phyloP scores from a whole-genome alignment of 2,888 invertebrate genomes.

The Druceiella hillmani region DNA sequence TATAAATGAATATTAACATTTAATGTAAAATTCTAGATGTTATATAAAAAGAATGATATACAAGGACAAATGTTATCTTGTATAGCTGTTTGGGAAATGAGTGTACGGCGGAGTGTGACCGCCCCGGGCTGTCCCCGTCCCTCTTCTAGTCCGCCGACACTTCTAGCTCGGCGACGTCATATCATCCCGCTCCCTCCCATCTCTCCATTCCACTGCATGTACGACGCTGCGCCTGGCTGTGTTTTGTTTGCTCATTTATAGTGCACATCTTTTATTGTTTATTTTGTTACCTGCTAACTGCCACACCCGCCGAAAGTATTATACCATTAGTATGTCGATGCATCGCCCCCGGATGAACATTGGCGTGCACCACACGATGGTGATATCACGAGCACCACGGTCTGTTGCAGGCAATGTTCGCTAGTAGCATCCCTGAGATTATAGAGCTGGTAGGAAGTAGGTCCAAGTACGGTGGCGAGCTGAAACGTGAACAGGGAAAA shows the following conservation, averaged over 20 bases:
- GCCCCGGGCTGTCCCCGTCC: constrained; percentile 12
- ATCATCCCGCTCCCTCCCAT: constrained; percentile 41
- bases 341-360: constrained; percentile 47
- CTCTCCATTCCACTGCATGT: constrained; percentile 40
- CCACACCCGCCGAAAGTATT: no score
- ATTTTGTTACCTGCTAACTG: no score
- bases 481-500: constrained; percentile 99
- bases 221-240: constrained; percentile 47
- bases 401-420: constrained; percentile 98
- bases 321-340: no score
- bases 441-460: constrained; percentile 99
- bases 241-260: constrained; percentile 54
- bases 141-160: constrained; percentile 34
- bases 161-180: constrained; percentile 31
- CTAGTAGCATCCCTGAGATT: constrained; percentile 99
- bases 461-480: constrained; percentile 99
- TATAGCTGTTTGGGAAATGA: no score
- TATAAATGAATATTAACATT: no score
- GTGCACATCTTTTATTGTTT: constrained; percentile 43
- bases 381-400: constrained; percentile 48
- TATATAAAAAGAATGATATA: no score
- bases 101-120: no score
- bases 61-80: no score
- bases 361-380: constrained; percentile 52
- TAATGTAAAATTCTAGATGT: no score